A percentile compares a stretch with the other conserved stretches of the same genome.
phyloP scores from a whole-genome alignment of 2,113 vertebrate species.

The Pseudorhombus dupliciocellatus region DNA sequence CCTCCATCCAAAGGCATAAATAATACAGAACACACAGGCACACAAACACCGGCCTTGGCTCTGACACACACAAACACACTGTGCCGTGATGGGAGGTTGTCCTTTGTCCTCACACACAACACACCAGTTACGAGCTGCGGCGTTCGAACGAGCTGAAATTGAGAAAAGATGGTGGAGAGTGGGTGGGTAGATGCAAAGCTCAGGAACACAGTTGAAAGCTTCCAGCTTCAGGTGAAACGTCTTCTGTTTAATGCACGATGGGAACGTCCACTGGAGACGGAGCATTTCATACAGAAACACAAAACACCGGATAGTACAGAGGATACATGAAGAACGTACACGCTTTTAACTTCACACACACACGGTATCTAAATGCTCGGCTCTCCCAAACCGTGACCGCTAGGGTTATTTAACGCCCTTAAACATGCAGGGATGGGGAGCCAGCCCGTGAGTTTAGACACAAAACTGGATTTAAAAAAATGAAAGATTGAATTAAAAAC shows the following conservation, averaged over 20 bases:
- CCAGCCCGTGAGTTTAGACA: too few species aligned
- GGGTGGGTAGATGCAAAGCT: constrained; percentile 7
- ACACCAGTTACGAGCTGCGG: constrained; percentile 26
- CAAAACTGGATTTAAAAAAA: too few species aligned
- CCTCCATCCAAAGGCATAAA: constrained; percentile 54
- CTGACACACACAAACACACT: constrained; percentile 34
- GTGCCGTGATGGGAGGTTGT: constrained; percentile 36
- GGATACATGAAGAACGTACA: background rate
- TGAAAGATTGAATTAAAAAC: too few species aligned
- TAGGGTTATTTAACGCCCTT: too few species aligned
- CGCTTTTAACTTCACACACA: background rate
- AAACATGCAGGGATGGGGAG: too few species aligned
- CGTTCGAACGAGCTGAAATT: constrained; percentile 48
- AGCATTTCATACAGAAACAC: constrained; percentile 1
- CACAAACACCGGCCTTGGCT: constrained; percentile 40
- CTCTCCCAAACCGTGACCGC: too few species aligned
- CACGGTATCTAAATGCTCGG: background rate
- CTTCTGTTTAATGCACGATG: constrained; percentile 26
- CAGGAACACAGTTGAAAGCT: constrained; percentile 16
- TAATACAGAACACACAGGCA: constrained; percentile 60
- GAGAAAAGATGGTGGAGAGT: constrained; percentile 38
- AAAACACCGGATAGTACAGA: constrained; percentile 3
- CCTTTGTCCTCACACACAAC: constrained; percentile 35
- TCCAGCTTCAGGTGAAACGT: constrained; percentile 17
- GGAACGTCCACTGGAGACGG: constrained; percentile 19